phyloP scores from a whole-genome alignment of 2,113 vertebrate genomes.

The Microcebus tavaratra region DNA sequence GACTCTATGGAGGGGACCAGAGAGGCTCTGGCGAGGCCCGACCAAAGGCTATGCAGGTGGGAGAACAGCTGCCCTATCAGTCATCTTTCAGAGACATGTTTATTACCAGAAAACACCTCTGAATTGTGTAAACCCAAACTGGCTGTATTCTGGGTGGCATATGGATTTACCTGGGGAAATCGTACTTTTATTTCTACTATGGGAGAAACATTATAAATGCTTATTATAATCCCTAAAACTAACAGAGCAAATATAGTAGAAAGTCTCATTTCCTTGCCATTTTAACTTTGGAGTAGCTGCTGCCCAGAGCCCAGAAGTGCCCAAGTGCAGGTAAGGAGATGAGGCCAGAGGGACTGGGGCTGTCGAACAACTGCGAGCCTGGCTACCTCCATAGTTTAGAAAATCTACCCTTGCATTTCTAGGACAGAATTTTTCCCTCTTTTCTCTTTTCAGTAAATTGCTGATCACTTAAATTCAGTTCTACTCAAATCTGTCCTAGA shows the following conservation, averaged over 20 bases:
- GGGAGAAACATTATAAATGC: background rate
- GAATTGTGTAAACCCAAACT: background rate
- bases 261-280: background rate
- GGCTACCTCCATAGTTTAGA: background rate
- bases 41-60: background rate
- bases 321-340: background rate
- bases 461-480: background rate
- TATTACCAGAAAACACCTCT: background rate
- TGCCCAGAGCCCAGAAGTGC: background rate
- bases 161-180: background rate
- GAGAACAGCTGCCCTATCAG: accelerated
- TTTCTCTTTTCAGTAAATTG: background rate
- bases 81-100: background rate
- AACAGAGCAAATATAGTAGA: background rate
- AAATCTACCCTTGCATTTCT: background rate
- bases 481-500: background rate
- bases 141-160: background rate
- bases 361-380: background rate
- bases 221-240: background rate
- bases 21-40: background rate
- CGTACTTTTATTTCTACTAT: background rate
- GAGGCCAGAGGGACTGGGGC: background rate
- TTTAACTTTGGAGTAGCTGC: background rate
- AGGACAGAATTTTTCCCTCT: background rate
- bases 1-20: background rate